Base-by-base conservation (phyloP, 2,888 invertebrate species). In the Lithophane ornitopus region DNA sequence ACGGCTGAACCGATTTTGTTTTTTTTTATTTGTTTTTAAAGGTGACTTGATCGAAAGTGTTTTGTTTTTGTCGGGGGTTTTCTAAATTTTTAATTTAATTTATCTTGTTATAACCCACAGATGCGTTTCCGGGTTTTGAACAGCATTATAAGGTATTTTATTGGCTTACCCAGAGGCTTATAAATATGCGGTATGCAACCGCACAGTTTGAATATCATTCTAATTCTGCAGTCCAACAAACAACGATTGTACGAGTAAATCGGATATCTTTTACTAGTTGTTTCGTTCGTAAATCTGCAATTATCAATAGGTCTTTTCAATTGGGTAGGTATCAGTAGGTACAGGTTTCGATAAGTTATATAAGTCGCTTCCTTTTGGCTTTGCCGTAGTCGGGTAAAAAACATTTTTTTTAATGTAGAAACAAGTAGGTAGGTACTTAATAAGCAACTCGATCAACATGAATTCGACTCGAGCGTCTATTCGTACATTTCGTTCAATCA, bases 151-250 rank as follows among this genome's bases (percentile, higher is more conserved):
- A 65, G 12, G n/a, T 19, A 39, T 52, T 58, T 66, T 9, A 44
- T 63, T 7, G 19, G 77, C 69, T 69, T 73, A 98, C 98, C 96
- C 80, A 97, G 91, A 84, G 97, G 97, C 83, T 97, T 97, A 88
- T 98, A 98, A 89, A 98, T 98, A 92, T 98, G 98, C 0, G 98
- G 98, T 69, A 97, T 93, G 91, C 98, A 98, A 0, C 97, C 97
- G 89, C 98, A 98, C 26, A 97, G 90, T 73, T 95, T 95, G 54
- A 97, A 90, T 19, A 98, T 97, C 86, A 97, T 94, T 78, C 93
- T 94, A 81, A 97, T 97, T 86, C 98, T 97, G 86, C 98, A 98
- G 89, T 98, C 98, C 89, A 97, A 95, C 74, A 97, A 92, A 89
- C 98, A 98, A 78, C 98, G 95, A 22, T 97, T 97, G 85, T 97